These are phyloP conservation scores for Lepus timidus DNA, from an alignment of 2,113 vertebrate genomes.

Conservation along the genomic window DNA sequence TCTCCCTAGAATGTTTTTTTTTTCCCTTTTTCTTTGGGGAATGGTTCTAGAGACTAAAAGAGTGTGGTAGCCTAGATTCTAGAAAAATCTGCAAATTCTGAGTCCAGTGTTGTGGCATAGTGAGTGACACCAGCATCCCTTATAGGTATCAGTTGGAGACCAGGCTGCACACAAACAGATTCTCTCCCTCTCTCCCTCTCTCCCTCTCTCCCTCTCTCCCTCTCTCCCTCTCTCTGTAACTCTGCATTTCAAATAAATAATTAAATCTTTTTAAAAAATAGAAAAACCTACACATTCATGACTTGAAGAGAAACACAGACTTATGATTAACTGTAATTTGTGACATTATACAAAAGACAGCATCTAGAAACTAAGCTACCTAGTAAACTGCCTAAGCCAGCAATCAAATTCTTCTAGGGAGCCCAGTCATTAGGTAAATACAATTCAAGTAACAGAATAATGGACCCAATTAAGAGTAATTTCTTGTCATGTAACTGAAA, in stretches of 20 bases:
- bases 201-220: too few species aligned
- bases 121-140: too few species aligned
- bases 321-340: constrained; percentile 24
- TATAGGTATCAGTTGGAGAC: too few species aligned
- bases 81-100: constrained; percentile 35
- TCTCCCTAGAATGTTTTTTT: not conserved
- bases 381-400: constrained; percentile 3
- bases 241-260: too few species aligned
- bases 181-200: too few species aligned
- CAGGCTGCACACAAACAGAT: too few species aligned
- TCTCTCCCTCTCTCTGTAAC: too few species aligned
- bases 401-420: not conserved
- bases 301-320: constrained; percentile 19
- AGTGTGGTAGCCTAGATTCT: not conserved
- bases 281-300: constrained; percentile 38
- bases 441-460: constrained; percentile 35
- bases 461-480: not conserved
- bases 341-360: constrained; percentile 13
- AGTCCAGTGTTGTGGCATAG: too few species aligned
- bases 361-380: not conserved
- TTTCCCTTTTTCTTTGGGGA: constrained; percentile 9
- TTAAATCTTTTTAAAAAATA: not conserved
- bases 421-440: not conserved
- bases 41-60: not conserved
- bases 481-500: constrained; percentile 36